These are phyloP conservation scores for Oncorhynchus clarkii DNA, from an alignment of 2,113 vertebrate genomes.

Conservation along the genomic window DNA sequence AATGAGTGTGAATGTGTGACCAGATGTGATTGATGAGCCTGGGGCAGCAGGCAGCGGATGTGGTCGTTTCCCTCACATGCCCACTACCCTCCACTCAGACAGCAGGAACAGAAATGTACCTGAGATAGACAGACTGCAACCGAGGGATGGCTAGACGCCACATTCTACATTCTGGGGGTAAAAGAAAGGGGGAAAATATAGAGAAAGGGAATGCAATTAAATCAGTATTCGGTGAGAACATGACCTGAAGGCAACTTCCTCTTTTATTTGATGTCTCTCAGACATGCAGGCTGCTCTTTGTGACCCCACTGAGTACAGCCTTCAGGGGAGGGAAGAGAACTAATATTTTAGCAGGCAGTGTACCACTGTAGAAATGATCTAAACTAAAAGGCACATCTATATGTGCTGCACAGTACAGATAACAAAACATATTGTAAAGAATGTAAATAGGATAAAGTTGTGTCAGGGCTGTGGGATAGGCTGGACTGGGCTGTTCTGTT, in stretches of 20 bases:
- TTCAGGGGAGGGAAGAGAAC: neutral
- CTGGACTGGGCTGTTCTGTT: too few species aligned
- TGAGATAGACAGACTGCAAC: slow-evolving; percentile 13
- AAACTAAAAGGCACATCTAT: neutral
- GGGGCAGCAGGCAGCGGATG: slow-evolving; percentile 39
- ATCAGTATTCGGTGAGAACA: slow-evolving; percentile 35
- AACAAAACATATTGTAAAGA: neutral
- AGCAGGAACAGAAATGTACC: slow-evolving; percentile 38
- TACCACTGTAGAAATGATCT: neutral
- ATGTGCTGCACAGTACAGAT: neutral
- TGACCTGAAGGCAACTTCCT: slow-evolving; percentile 17
- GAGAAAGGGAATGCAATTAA: slow-evolving; percentile 2
- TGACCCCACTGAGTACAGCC: neutral
- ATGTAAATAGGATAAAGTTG: neutral
- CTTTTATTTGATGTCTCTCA: slow-evolving; percentile 23
- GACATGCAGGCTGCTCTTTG: slow-evolving; percentile 4
- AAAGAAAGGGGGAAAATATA: neutral
- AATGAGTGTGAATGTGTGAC: slow-evolving; percentile 48
- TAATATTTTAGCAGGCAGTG: neutral
- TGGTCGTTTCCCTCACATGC: slow-evolving; percentile 40
- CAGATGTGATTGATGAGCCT: slow-evolving; percentile 58
- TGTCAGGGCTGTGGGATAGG: neutral
- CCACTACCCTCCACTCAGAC: slow-evolving; percentile 36
- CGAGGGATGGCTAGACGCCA: slow-evolving; percentile 12
- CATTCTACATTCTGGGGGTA: slow-evolving; percentile 38